Evolutionary conservation across 1,140 invertebrate species (phyloP).

Genomic region (Acyrthosiphon pisum): DNA sequence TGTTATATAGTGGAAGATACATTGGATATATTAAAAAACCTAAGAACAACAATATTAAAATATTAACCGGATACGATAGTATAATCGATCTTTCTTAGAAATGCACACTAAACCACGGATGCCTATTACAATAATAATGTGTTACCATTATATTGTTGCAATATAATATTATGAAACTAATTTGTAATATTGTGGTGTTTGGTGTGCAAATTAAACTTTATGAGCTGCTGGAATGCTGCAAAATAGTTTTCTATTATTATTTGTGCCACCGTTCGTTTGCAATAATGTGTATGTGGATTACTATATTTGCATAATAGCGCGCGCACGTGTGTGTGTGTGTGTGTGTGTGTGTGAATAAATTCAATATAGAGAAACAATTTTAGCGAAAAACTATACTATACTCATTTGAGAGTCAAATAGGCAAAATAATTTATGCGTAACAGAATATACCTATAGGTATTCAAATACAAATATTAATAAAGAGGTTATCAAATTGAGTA

Average conservation of each 20-base stretch:
- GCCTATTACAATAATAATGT: background rate
- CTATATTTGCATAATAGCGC: background rate
- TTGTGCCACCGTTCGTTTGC: background rate
- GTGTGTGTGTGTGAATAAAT: background rate
- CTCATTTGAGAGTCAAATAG: slow-evolving; percentile 9
- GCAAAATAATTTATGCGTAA: slow-evolving; percentile 2
- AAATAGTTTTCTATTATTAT: slow-evolving; percentile 15
- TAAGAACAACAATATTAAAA: background rate
- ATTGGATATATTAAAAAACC: background rate
- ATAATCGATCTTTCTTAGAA: background rate
- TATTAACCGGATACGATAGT: background rate
- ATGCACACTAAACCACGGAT: background rate
- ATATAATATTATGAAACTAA: background rate
- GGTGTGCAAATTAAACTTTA: background rate
- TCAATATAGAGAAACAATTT: background rate
- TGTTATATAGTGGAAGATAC: background rate
- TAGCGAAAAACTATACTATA: background rate
- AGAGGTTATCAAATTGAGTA: background rate
- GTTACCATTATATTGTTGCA: background rate
- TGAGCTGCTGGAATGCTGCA: background rate
- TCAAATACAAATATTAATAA: background rate
- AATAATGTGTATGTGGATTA: background rate
- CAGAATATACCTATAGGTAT: background rate
- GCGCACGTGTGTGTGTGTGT: background rate
- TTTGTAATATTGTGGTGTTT: background rate